These are phyloP conservation scores for Aramus guarauna DNA, from an alignment of 2,113 vertebrate genomes.

Conservation along the genomic window DNA sequence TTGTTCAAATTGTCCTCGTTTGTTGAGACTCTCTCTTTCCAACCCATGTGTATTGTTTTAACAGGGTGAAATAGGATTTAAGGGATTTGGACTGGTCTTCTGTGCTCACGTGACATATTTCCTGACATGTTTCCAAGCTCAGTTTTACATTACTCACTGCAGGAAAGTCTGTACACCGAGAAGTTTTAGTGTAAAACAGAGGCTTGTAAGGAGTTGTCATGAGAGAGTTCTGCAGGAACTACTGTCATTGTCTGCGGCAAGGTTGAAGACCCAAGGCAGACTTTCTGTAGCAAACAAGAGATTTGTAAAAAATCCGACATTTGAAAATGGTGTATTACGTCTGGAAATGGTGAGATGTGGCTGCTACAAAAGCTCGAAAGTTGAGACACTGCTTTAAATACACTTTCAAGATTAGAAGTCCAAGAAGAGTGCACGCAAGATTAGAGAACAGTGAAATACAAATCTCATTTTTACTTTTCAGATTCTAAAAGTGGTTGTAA, in stretches of 20 bases:
- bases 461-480: not conserved
- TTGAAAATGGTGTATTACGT: not conserved
- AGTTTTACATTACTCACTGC: not conserved
- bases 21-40: not conserved
- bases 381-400: not conserved
- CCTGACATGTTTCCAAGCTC: not conserved
- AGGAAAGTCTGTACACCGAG: not conserved
- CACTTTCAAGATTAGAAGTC: not conserved
- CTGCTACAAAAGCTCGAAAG: not conserved
- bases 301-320: not conserved
- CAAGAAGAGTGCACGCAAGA: not conserved
- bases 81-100: not conserved
- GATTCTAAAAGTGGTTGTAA: not conserved
- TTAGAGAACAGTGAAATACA: not conserved
- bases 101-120: not conserved
- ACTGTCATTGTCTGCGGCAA: not conserved
- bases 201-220: not conserved
- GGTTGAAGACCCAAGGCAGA: not conserved
- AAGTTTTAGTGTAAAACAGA: not conserved
- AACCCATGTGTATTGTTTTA: not conserved
- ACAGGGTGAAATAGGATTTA: not conserved
- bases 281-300: not conserved
- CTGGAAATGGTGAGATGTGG: not conserved
- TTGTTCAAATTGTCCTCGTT: not conserved
- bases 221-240: not conserved